Evolutionary conservation across 2,113 vertebrate species (phyloP).

Genomic region (Alethe diademata): DNA sequence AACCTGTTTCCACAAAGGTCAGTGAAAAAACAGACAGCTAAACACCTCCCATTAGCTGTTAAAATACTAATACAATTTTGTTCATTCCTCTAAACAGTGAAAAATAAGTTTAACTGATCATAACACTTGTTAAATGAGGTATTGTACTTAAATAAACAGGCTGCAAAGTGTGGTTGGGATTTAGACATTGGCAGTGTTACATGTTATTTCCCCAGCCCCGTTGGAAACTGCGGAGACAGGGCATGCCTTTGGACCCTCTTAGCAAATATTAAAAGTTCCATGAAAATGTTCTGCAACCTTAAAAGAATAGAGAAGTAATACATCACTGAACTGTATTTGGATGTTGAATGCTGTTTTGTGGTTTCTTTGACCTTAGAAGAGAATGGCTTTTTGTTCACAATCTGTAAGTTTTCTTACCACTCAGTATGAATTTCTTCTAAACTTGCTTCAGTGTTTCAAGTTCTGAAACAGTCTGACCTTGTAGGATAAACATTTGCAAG

Average conservation of each 20-base stretch:
- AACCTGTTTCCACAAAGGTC: background rate
- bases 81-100: background rate
- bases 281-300: background rate
- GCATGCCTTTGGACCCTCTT: background rate
- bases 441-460: conserved; percentile 34
- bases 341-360: background rate
- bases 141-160: background rate
- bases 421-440: background rate
- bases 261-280: background rate
- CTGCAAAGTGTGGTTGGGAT: background rate
- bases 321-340: background rate
- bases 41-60: background rate
- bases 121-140: background rate
- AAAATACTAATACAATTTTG: background rate
- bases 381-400: conserved; percentile 49
- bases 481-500: background rate
- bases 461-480: conserved; percentile 34
- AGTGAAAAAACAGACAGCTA: background rate
- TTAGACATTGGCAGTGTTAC: background rate
- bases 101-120: background rate
- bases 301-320: background rate
- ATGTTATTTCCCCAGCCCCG: background rate
- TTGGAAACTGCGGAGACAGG: background rate
- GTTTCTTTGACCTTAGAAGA: conserved; percentile 38
- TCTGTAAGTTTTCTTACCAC: conserved; percentile 14